Evolutionary conservation across 2,797 vertebrate species (phyloP), one percentile per base, ranked within the genome.

Genomic region (Enteromius radiatus): DNA sequence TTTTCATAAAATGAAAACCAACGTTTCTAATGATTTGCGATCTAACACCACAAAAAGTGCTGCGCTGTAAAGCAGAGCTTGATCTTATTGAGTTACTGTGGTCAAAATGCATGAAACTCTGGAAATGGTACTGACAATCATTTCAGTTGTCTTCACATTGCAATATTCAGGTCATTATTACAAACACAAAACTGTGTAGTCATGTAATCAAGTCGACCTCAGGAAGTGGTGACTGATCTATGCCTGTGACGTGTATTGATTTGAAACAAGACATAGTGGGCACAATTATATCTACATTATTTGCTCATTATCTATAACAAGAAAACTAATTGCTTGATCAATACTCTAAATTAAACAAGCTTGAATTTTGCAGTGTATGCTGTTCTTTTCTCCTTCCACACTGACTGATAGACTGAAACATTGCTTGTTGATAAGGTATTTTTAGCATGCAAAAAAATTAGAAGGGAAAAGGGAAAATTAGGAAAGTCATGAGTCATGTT

Each of bases 241-340:
- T 73, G 75, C 19, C 49, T 49, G 63, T 23, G 80, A 81, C 28
- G 45, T 31, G 15, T 85, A 87, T 85, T 70, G 83, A 86, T 87
- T 80, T 74, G 64, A 79, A 85, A 83, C 69, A 64, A 74, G 76
- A 84, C 67, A 68, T 68, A 77, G 71, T 56, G 75, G 54, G 43
- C 76, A 78, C 67, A 81, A 78, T 87, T 80, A 78, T 83, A 86
- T 84, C 83, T 84, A 84, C 81, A 80, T 82, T 83, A 80, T 76
- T 82, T 59, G 67, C 80, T 84, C 70, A 83, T 88, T 86, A 85
- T 78, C 74, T 76, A 77, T 67, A 64, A 71, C 73, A 84, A 85
- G 76, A 78, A 88, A 86, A 85, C 65, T 45, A 87, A 85, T 82
- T 85, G 70, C 71, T 78, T 54, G 85, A 84, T 87, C 84, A 71